These are phyloP conservation scores for Drosophila subquinaria DNA, from an alignment of 2,888 invertebrate species.

Conservation along the genomic window DNA sequence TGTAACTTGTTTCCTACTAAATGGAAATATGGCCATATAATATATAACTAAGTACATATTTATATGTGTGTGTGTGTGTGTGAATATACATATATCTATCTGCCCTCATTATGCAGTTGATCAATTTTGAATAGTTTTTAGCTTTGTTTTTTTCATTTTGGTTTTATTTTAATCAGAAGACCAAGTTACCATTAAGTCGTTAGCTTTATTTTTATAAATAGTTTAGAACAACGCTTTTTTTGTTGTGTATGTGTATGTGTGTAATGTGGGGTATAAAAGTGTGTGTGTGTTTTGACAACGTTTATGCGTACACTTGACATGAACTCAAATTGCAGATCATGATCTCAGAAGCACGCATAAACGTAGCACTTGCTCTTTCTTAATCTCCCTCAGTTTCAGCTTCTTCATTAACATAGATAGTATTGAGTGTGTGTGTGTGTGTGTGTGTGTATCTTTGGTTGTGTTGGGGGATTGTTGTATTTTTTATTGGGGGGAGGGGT, in stretches of 20 bases:
- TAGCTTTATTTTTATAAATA: conserved; percentile 70
- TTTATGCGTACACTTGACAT: conserved; percentile 7
- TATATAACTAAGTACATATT: conserved; percentile 19
- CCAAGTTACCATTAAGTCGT: conserved; percentile 79
- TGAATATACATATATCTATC: conserved; percentile 38
- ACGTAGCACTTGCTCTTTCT: conserved; percentile 2
- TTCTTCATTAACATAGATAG: conserved; percentile 1
- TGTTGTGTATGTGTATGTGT: conserved; percentile 30
- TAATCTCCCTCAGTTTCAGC: not conserved
- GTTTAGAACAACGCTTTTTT: conserved; percentile 59
- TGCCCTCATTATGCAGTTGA: conserved; percentile 53
- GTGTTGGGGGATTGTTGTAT: conserved; percentile 37
- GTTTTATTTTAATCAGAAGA: conserved; percentile 55
- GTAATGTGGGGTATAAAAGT: conserved; percentile 15
- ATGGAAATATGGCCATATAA: conserved; percentile 49
- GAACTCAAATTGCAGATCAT: conserved; percentile 1
- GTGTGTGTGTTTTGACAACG: conserved; percentile 16
- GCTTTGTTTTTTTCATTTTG: conserved; percentile 10
- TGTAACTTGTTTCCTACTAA: conserved; percentile 62
- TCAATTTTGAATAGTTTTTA: conserved; percentile 29
- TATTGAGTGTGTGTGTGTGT: conserved; percentile 21
- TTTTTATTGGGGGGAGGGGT: not conserved
- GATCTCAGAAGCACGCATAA: conserved; percentile 3
- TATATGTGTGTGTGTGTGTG: not conserved
- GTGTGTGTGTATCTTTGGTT: conserved; percentile 41